phyloP scores from a whole-genome alignment of 2,113 vertebrate species.

The Clarias macrocephalus region DNA sequence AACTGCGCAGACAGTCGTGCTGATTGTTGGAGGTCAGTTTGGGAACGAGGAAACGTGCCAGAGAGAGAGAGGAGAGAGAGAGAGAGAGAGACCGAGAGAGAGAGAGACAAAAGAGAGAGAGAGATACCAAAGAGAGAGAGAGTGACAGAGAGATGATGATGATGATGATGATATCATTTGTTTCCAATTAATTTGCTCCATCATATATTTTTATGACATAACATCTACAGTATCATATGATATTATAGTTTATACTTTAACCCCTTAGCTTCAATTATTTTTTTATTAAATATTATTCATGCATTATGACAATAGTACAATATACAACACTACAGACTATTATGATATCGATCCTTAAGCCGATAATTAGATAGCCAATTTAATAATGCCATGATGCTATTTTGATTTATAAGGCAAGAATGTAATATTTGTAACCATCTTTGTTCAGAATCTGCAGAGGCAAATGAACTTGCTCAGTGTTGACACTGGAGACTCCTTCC shows the following conservation, averaged over 20 bases:
- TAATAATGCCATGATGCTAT: no score
- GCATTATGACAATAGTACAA: not conserved
- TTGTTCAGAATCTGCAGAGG: no score
- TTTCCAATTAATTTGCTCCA: not conserved
- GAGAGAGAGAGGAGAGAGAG: not conserved
- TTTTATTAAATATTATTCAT: not conserved
- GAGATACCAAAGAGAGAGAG: no score
- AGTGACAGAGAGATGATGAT: not conserved
- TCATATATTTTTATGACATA: not conserved
- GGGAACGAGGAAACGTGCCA: not conserved
- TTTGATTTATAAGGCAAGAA: no score
- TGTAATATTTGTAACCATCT: no score
- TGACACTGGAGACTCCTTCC: no score
- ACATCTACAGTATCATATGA: not conserved
- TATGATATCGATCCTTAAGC: no score
- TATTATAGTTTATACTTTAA: not conserved
- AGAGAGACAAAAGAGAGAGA: not conserved
- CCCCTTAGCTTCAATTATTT: not conserved
- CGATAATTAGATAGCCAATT: no score
- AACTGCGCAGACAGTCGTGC: conserved; percentile 16
- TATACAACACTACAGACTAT: not conserved
- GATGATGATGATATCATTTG: not conserved
- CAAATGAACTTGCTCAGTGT: no score
- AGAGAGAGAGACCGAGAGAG: not conserved
- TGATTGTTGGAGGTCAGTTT: conserved; percentile 19